These are phyloP conservation scores for Dallia pectoralis DNA, from an alignment of 2,797 vertebrate species.

Conservation along the genomic window DNA sequence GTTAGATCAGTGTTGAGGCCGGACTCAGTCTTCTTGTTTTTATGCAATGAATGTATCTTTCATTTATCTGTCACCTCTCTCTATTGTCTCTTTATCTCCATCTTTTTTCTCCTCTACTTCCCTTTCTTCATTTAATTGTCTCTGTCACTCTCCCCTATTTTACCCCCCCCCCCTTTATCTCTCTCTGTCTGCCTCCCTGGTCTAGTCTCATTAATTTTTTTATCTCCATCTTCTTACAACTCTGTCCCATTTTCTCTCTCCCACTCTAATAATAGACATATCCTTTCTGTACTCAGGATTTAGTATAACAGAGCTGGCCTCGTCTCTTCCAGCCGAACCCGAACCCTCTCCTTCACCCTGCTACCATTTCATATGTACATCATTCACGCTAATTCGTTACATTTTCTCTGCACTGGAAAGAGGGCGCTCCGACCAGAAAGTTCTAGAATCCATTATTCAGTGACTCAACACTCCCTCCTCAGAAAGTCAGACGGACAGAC, in stretches of 20 bases:
- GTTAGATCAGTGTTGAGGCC: too few species aligned
- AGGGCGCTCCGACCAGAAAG: neutral
- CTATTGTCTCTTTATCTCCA: neutral
- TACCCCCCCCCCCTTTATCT: neutral
- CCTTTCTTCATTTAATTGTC: constrained; percentile 3
- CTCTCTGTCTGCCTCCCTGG: constrained; percentile 2
- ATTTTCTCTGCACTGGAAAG: neutral
- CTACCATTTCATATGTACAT: constrained; percentile 53
- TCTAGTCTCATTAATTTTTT: neutral
- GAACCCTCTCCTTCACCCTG: constrained; percentile 59
- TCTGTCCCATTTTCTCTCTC: constrained; percentile 16
- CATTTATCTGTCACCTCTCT: neutral
- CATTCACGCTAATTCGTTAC: constrained; percentile 13
- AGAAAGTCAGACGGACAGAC: neutral
- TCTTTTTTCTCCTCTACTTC: neutral
- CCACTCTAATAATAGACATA: neutral
- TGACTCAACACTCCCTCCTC: neutral
- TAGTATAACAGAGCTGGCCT: neutral
- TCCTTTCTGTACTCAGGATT: neutral
- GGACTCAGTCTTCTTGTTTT: constrained; percentile 21
- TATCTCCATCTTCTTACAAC: neutral
- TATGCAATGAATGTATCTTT: neutral
- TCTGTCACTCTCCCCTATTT: constrained; percentile 24
- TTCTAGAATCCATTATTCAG: too few species aligned
- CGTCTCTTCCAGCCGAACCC: constrained; percentile 54